Conservation (phyloP, 1,140 invertebrate species). For the Drosophila tropicalis region DNA sequence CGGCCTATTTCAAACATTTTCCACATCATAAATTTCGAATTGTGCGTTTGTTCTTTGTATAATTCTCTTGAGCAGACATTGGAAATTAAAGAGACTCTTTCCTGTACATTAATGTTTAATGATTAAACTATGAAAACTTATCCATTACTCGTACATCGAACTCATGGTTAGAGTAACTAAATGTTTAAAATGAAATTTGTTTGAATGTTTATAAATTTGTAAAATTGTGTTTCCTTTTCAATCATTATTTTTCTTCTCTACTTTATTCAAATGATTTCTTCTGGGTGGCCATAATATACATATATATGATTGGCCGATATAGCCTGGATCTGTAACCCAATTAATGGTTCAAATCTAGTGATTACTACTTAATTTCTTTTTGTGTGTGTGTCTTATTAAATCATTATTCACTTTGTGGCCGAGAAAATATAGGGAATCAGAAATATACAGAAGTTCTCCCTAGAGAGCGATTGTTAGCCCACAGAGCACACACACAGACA, state of each 20-base stretch:
- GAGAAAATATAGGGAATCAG: constrained; percentile 29
- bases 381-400: constrained; percentile 40
- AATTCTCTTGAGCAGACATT: too few species aligned
- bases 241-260: too few species aligned
- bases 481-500: constrained; percentile 27
- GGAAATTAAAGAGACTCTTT: too few species aligned
- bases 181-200: too few species aligned
- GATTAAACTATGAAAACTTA: too few species aligned
- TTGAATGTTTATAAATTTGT: neutral
- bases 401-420: constrained; percentile 71
- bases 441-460: constrained; percentile 9
- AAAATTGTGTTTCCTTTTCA: neutral
- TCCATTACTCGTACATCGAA: too few species aligned
- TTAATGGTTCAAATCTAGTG: constrained; percentile 48
- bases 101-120: too few species aligned
- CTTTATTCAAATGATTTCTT: constrained; percentile 4
- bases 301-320: neutral
- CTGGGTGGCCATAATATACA: constrained; percentile 48
- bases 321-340: constrained; percentile 31
- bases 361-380: constrained; percentile 66
- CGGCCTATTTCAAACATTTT: too few species aligned
- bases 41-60: too few species aligned
- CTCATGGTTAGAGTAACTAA: too few species aligned
- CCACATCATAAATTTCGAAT: too few species aligned
- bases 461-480: neutral